These are phyloP conservation scores for Drosophila dives DNA, from an alignment of 2,888 invertebrate species.

Conservation along the genomic window DNA sequence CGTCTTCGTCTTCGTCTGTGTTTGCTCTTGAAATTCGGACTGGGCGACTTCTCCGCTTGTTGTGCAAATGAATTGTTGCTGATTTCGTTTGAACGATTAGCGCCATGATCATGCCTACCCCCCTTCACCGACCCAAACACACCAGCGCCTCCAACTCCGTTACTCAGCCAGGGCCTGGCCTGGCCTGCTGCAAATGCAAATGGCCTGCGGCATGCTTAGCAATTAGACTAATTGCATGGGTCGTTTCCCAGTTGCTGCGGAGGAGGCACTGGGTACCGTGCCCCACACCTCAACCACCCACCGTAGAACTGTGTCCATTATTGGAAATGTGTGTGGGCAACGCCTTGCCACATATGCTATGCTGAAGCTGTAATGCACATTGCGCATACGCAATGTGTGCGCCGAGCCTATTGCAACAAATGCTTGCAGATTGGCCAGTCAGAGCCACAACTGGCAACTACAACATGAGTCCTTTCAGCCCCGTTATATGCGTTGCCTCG, in stretches of 20 bases:
- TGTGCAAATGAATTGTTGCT: slow-evolving; percentile 85
- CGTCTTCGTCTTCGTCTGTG: slow-evolving; percentile 7
- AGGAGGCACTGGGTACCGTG: slow-evolving; percentile 35
- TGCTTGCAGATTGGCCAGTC: slow-evolving; percentile 77
- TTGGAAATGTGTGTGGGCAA: slow-evolving; percentile 7
- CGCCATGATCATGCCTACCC: slow-evolving; percentile 57
- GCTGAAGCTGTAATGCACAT: slow-evolving; percentile 44
- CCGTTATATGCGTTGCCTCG: slow-evolving; percentile 43
- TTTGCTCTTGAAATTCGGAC: slow-evolving; percentile 39
- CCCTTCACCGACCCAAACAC: background rate
- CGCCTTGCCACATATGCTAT: slow-evolving; percentile 4
- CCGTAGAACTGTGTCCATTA: background rate
- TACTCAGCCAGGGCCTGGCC: background rate
- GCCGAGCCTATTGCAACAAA: slow-evolving; percentile 74
- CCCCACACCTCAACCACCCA: slow-evolving; percentile 13
- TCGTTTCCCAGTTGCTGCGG: slow-evolving; percentile 52
- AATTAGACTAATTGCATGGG: slow-evolving; percentile 78
- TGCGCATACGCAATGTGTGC: slow-evolving; percentile 80
- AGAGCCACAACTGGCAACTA: slow-evolving; percentile 22
- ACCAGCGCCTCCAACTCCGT: slow-evolving; percentile 3
- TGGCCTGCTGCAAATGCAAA: slow-evolving; percentile 64
- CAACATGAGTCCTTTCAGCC: background rate
- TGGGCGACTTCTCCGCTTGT: slow-evolving; percentile 76
- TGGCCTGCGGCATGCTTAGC: slow-evolving; percentile 74
- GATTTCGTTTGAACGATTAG: slow-evolving; percentile 85